Percentiles rank a stretch among this genome's conserved stretches.
phyloP scores from a whole-genome alignment of 2,113 vertebrate species.

The Caretta caretta region DNA sequence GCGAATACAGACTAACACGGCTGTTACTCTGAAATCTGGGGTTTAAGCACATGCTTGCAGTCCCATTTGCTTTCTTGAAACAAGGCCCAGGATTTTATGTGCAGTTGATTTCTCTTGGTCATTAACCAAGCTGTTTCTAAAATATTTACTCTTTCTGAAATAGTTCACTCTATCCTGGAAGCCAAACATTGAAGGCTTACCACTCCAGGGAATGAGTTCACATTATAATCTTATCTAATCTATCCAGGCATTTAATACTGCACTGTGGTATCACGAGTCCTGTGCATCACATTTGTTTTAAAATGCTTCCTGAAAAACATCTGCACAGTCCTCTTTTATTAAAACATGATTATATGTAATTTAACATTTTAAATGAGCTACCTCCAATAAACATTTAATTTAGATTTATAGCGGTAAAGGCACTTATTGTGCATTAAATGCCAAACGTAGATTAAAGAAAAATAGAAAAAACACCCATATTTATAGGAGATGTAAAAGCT shows the following conservation, averaged over 20 bases:
- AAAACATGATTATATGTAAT: background rate
- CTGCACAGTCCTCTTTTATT: background rate
- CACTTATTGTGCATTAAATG: background rate
- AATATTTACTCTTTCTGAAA: background rate
- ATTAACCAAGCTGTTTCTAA: background rate
- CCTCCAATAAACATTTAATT: background rate
- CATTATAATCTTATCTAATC: background rate
- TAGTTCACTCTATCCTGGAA: background rate
- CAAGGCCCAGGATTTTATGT: background rate
- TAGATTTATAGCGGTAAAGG: background rate
- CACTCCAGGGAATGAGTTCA: background rate
- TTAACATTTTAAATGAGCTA: slow-evolving; percentile 2
- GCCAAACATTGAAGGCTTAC: background rate
- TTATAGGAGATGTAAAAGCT: background rate
- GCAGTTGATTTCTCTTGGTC: background rate
- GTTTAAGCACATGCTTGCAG: background rate
- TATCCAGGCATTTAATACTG: background rate
- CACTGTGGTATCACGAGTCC: background rate
- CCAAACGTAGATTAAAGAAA: background rate
- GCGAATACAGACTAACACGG: no score
- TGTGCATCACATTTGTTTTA: background rate
- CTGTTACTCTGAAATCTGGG: background rate
- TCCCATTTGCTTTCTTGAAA: background rate
- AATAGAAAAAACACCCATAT: background rate
- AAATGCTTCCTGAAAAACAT: background rate